phyloP scores from a whole-genome alignment of 2,113 vertebrate genomes.

The Heptranchias perlo region DNA sequence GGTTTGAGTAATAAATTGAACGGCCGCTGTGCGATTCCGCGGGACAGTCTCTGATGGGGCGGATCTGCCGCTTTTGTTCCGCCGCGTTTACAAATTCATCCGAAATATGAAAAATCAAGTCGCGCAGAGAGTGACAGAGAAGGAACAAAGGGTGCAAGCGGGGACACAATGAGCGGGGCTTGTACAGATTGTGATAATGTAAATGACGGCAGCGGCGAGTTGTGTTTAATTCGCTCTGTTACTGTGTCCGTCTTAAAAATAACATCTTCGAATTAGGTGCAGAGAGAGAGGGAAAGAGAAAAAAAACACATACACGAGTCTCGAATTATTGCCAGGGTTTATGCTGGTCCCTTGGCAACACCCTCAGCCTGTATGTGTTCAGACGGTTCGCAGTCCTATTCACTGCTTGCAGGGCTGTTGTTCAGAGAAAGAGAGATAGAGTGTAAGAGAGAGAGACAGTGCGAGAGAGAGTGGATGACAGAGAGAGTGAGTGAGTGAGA shows the following conservation, averaged over 20 bases:
- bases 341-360: slow-evolving; percentile 44
- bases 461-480: background rate
- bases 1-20: background rate
- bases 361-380: slow-evolving; percentile 36
- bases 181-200: slow-evolving; percentile 62
- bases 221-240: slow-evolving; percentile 45
- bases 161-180: slow-evolving; percentile 63
- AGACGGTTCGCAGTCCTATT: background rate
- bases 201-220: slow-evolving; percentile 64
- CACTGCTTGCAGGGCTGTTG: background rate
- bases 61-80: background rate
- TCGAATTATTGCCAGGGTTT: slow-evolving; percentile 50
- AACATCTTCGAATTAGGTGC: slow-evolving; percentile 53
- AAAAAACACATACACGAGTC: slow-evolving; percentile 39
- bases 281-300: slow-evolving; percentile 42
- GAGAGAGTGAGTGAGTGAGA: background rate
- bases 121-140: slow-evolving; percentile 60
- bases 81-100: slow-evolving; percentile 55
- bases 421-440: background rate
- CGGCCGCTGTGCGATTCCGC: background rate
- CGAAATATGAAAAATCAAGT: slow-evolving; percentile 63
- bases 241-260: slow-evolving; percentile 64
- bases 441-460: background rate
- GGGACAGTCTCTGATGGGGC: background rate
- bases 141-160: slow-evolving; percentile 62